Evolutionary conservation across 2,797 vertebrate genomes (phyloP), one percentile per base, ranked within the genome.

Genomic region (Chelon labrosus): DNA sequence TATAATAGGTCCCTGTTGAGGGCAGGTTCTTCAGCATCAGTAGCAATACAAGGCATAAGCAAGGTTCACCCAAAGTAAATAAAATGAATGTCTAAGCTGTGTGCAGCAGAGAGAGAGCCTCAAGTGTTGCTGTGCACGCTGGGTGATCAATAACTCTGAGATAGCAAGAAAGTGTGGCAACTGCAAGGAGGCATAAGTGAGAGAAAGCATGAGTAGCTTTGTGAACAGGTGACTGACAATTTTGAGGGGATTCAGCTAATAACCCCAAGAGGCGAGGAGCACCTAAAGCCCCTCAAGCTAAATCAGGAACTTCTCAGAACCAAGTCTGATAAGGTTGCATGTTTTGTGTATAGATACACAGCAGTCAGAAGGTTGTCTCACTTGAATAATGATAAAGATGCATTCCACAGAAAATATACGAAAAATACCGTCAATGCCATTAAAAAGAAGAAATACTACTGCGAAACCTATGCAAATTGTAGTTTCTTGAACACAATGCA

Each of bases 71-170:
- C 31, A 35, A 35, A 35, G 7, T 35, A 35, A 35, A 35, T 7
- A 35, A 35, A 35, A 35, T 35, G 7, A 35, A 35, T 35, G 31
- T 35, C 31, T 35, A 35, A 35, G 7, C 41, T 42, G 11, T 41
- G 12, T 52, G 31, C 10, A 19, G 56, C 31, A 25, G 17, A 82
- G 37, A 7, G 7, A 62, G 66, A 37, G 62, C 61, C 57, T 37
- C 65, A 60, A 61, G 57, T 80, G 77, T 65, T 56, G 3, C 22
- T 44, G 10, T 65, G 44, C n/a, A 63, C 42, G 63, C 17, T 22
- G 13, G 14, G 16, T 83, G 56, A 79, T 71, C 46, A 19, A 27
- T 68, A 39, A 50, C 38, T 68, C 39, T 20, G 11, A 73, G n/a
- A 47, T 35, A 20, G 69, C 8, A 12, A 50, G 49, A 37, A 46